Evolutionary conservation across 2,113 vertebrate genomes (phyloP).

Genomic region (Proterorhinus semilunaris): DNA sequence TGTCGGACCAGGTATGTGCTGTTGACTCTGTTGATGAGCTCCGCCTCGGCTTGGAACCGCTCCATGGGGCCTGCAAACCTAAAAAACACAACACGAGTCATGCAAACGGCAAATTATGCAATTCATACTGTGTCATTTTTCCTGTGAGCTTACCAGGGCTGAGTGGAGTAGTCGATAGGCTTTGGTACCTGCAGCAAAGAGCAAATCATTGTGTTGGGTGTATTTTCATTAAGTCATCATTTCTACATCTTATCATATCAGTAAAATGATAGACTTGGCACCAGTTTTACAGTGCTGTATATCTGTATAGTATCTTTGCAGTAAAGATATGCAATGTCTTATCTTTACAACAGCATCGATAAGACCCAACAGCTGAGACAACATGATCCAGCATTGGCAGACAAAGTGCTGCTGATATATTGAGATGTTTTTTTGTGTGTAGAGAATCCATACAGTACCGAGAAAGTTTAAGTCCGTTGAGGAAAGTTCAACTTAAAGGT

Average conservation of each 20-base stretch:
- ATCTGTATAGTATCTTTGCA: slow-evolving; percentile 17
- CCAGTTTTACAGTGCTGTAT: slow-evolving; percentile 1
- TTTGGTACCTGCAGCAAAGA: slow-evolving; percentile 85
- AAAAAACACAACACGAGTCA: background rate
- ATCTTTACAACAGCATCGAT: slow-evolving; percentile 48
- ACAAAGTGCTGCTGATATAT: background rate
- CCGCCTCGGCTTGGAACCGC: slow-evolving; percentile 89
- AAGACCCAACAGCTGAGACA: slow-evolving; percentile 26
- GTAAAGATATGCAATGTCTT: slow-evolving; percentile 51
- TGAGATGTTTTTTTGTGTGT: background rate
- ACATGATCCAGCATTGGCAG: background rate
- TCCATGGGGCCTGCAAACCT: slow-evolving; percentile 97
- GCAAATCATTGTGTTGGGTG: slow-evolving; percentile 22
- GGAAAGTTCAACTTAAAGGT: background rate
- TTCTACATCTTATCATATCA: slow-evolving; percentile 1
- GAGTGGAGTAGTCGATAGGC: slow-evolving; percentile 91
- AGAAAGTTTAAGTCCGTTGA: background rate
- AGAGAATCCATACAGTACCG: background rate
- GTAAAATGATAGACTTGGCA: background rate
- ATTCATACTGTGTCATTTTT: background rate
- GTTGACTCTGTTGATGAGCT: slow-evolving; percentile 89
- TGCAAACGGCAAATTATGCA: background rate
- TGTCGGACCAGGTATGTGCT: slow-evolving; percentile 96
- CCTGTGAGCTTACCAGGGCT: slow-evolving; percentile 83
- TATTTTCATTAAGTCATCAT: slow-evolving; percentile 9